Base-by-base conservation (phyloP, 2,797 vertebrate genomes). In the Tolypeutes matacus region DNA sequence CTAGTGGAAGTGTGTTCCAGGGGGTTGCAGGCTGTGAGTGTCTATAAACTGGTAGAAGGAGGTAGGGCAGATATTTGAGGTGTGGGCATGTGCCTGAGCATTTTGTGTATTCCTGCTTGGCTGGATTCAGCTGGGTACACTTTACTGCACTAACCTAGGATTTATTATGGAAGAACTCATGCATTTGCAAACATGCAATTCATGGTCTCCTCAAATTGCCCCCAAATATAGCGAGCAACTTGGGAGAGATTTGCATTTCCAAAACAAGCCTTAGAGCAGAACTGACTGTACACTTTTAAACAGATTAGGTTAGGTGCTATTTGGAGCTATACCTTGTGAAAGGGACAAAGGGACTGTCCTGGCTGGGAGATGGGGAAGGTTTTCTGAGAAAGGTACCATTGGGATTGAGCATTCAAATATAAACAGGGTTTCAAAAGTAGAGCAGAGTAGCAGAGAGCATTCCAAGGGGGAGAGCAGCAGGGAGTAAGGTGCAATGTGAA, bases 51-150 rank as follows among this genome's bases (percentile, higher is more conserved):
- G 76, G 21, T n/a, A 12, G 27, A 29, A 72, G 10, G 0, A 11
- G 9, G 9, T 39, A 23, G 15, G 25, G 39, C 27, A 76, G 65
- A 34, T 49, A 20, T 27, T 2, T 29, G 78, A 39, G n/a, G 10
- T 7, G 13, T 7, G 58, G 3, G 42, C 0, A 0, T 73, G 31
- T 0, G 5, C 18, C 12, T 53, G 11, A 21, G 17, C 5, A n/a
- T 65, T 75, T 31, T 31, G 12, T 39, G 25, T 21, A 27, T 85
- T 34, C 27, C 27, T 29, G 1, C 58, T 51, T 2, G 27, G n/a
- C 39, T 27, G 42, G 46, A 2, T 29, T 70, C 36, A 75, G 39
- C 34, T 11, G n/a, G 18, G 27, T 5, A 1, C 20, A 56, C 51
- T 80, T 78, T 31, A 31, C 39, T 80, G 5, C 21, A 1, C 21